These are phyloP conservation scores for Brachionus paranguensis DNA, from an alignment of 1,140 invertebrate genomes.

Conservation along the genomic window DNA sequence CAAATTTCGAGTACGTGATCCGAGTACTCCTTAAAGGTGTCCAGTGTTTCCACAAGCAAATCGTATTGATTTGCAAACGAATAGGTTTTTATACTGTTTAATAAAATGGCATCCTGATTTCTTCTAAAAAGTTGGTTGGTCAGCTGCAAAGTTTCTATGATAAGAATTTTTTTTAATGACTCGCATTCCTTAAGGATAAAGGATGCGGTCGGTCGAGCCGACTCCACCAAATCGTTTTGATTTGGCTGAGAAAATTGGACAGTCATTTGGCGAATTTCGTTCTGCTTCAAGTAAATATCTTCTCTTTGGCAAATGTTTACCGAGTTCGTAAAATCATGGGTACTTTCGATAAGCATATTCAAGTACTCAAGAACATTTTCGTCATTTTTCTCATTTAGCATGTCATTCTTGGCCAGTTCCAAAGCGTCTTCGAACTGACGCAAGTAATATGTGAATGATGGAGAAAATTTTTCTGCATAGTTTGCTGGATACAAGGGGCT, in stretches of 20 bases:
- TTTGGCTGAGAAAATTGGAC: not conserved
- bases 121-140: conserved; percentile 8
- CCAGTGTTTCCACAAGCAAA: not conserved
- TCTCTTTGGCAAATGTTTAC: conserved; percentile 94
- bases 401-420: conserved; percentile 21
- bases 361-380: conserved; percentile 59
- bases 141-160: not conserved
- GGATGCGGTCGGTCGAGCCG: not conserved
- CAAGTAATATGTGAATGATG: conserved; percentile 70
- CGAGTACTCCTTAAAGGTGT: not conserved
- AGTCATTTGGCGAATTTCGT: conserved; percentile 54
- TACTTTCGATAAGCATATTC: conserved; percentile 83
- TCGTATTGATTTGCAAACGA: not conserved
- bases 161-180: conserved; percentile 6
- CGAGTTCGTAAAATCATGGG: conserved; percentile 97
- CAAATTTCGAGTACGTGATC: not conserved
- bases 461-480: conserved; percentile 48
- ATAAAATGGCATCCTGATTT: conserved; percentile 20
- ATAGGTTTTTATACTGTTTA: conserved; percentile 21
- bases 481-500: conserved; percentile 43
- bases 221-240: not conserved
- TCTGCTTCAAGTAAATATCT: conserved; percentile 81
- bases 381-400: conserved; percentile 5
- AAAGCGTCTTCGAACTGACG: conserved; percentile 66
- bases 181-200: conserved; percentile 1